Evolutionary conservation across 2,888 invertebrate species (phyloP).

Genomic region (Coleophora flavipennella): DNA sequence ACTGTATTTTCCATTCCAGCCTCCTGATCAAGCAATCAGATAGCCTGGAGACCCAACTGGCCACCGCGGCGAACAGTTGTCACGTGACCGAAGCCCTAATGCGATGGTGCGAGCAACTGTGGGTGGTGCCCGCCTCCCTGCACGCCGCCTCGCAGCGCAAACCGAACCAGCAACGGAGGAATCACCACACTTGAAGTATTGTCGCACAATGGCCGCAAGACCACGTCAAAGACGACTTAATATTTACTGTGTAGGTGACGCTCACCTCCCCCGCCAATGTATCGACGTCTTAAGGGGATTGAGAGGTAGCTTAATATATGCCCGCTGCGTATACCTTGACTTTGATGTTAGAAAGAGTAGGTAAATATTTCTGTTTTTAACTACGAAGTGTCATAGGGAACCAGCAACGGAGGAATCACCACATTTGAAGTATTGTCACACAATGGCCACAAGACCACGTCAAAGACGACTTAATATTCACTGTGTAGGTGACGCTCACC

Average conservation of each 20-base stretch:
- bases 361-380: too few species aligned
- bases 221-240: too few species aligned
- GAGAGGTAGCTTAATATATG: too few species aligned
- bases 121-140: conserved; percentile 83
- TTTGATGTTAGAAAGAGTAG: too few species aligned
- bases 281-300: too few species aligned
- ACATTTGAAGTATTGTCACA: conserved; percentile 38
- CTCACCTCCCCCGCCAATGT: background rate
- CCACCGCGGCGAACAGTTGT: conserved; percentile 90
- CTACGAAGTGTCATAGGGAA: conserved; percentile 9
- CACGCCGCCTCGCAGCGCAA: conserved; percentile 70
- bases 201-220: background rate
- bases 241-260: too few species aligned
- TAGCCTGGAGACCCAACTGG: conserved; percentile 80
- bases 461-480: too few species aligned
- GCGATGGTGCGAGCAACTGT: conserved; percentile 82
- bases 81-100: conserved; percentile 88
- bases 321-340: too few species aligned
- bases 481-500: background rate
- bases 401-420: conserved; percentile 42
- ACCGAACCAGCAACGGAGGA: conserved; percentile 42
- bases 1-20: conserved; percentile 42
- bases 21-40: conserved; percentile 75
- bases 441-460: background rate
- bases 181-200: conserved; percentile 43